phyloP scores from a whole-genome alignment of 2,113 vertebrate genomes.

The Sprattus sprattus region DNA sequence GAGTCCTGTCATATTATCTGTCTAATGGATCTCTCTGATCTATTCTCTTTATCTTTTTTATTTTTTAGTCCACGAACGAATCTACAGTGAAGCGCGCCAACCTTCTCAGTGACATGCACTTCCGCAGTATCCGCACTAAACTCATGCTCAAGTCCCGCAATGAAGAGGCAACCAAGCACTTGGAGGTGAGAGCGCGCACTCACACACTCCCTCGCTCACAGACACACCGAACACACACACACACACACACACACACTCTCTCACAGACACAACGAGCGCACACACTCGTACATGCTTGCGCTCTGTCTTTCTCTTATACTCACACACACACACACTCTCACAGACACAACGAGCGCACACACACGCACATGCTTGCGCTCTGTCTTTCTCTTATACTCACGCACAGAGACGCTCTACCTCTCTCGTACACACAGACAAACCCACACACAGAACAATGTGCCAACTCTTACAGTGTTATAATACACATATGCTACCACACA shows the following conservation, averaged over 20 bases:
- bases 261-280: neutral
- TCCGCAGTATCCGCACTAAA: constrained; percentile 89
- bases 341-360: neutral
- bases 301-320: neutral
- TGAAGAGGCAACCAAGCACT: constrained; percentile 88
- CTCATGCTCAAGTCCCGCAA: constrained; percentile 88
- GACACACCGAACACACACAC: neutral
- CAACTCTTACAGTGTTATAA: neutral
- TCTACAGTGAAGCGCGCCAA: constrained; percentile 83
- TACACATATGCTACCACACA: too few relatives aligned
- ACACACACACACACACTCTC: neutral
- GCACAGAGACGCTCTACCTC: neutral
- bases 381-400: neutral
- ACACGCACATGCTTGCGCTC: too few relatives aligned
- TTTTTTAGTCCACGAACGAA: constrained; percentile 83
- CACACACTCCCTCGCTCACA: neutral
- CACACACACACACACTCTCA: neutral
- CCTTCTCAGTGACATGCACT: constrained; percentile 89
- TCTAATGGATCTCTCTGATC: too few relatives aligned
- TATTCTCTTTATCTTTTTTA: neutral
- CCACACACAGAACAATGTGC: neutral
- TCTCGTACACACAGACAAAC: neutral
- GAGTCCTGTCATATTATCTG: too few relatives aligned
- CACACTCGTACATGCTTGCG: too few relatives aligned
- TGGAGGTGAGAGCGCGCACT: constrained; percentile 72